Evolutionary conservation across 2,888 invertebrate genomes (phyloP).

Genomic region (Chelonus formosanus): DNA sequence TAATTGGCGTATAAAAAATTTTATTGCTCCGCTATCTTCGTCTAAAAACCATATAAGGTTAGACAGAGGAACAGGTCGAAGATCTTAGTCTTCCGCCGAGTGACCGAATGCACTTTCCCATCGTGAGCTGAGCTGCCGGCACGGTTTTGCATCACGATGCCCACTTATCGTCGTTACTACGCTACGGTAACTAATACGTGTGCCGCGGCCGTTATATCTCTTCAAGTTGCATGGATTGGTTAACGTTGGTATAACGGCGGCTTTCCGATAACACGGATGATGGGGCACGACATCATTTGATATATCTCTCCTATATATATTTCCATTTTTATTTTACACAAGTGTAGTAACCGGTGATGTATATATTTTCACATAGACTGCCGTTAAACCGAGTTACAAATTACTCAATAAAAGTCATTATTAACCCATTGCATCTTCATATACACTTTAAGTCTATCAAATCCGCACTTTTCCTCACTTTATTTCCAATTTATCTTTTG

Average conservation of each 20-base stretch:
- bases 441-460: too few species aligned
- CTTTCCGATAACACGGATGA: conserved; percentile 15
- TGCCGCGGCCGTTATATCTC: conserved; percentile 26
- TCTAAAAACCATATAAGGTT: conserved; percentile 15
- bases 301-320: conserved; percentile 8
- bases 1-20: neutral
- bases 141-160: conserved; percentile 47
- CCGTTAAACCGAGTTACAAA: too few species aligned
- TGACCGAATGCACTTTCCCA: conserved; percentile 48
- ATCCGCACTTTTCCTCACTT: too few species aligned
- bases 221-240: conserved; percentile 12
- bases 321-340: conserved; percentile 7
- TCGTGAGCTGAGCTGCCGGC: conserved; percentile 41
- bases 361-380: conserved; percentile 1
- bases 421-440: too few species aligned
- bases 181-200: conserved; percentile 46
- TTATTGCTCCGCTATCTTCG: conserved; percentile 9
- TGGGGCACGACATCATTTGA: conserved; percentile 13
- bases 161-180: conserved; percentile 44
- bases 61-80: conserved; percentile 31
- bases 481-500: too few species aligned
- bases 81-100: conserved; percentile 39
- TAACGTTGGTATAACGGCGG: conserved; percentile 7
- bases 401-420: too few species aligned
- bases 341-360: neutral